A percentile compares a stretch with the other conserved stretches of the same genome.
These are phyloP conservation scores for Stercorarius parasiticus DNA, from an alignment of 2,113 vertebrate genomes.

Conservation along the genomic window DNA sequence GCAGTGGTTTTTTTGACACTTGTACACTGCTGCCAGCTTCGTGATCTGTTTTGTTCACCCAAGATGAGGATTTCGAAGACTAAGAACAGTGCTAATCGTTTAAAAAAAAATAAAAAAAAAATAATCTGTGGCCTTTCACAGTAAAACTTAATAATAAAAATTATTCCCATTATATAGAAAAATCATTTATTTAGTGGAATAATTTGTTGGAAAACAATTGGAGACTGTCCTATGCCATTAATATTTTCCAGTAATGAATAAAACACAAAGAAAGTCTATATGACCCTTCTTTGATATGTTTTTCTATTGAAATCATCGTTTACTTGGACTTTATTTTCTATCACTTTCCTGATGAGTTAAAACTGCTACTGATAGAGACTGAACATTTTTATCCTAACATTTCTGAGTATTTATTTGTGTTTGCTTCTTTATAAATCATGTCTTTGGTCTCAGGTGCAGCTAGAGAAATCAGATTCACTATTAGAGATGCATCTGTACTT, in stretches of 20 bases:
- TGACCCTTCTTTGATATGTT: background rate
- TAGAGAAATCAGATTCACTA: background rate
- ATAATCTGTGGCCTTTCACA: background rate
- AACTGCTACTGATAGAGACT: background rate
- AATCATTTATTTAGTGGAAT: background rate
- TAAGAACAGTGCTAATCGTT: background rate
- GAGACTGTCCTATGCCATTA: background rate
- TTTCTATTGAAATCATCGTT: background rate
- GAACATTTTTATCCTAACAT: background rate
- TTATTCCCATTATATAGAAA: background rate
- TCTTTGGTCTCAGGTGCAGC: background rate
- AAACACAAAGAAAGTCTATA: background rate
- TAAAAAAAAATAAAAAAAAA: background rate
- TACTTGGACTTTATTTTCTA: background rate
- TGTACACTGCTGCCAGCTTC: background rate
- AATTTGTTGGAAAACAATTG: background rate
- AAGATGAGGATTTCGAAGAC: background rate
- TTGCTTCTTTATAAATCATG: background rate
- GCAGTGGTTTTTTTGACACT: background rate
- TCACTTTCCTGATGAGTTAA: background rate
- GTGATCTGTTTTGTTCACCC: background rate
- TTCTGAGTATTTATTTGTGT: background rate
- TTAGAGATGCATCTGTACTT: background rate
- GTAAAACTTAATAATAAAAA: background rate
- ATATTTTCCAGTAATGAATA: background rate